These are phyloP conservation scores for Miichthys miiuy DNA, from an alignment of 2,797 vertebrate species.

Conservation along the genomic window DNA sequence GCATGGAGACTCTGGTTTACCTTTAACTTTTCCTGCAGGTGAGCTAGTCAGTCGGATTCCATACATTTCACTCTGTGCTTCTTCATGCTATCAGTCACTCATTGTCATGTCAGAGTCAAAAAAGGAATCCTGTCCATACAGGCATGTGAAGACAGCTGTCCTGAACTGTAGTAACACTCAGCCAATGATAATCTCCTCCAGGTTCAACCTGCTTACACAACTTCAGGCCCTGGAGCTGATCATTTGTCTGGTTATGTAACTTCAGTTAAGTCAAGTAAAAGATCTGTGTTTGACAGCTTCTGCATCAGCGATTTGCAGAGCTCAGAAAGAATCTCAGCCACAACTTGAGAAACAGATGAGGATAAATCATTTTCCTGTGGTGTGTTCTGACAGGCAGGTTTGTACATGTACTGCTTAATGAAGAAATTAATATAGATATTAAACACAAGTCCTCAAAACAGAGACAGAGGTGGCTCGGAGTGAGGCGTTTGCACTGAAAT, in stretches of 20 bases:
- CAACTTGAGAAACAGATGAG: not conserved
- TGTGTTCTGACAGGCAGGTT: not conserved
- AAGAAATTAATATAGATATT: not conserved
- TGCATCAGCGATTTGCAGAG: not conserved
- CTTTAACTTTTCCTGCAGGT: slow-evolving; percentile 48
- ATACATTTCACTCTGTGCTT: slow-evolving; percentile 28
- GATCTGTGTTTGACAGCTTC: slow-evolving; percentile 24
- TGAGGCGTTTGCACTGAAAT: not conserved
- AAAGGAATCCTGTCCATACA: slow-evolving; percentile 35
- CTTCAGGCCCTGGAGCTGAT: slow-evolving; percentile 29
- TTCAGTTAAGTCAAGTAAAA: slow-evolving; percentile 15
- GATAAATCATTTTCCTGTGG: not conserved
- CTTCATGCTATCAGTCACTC: slow-evolving; percentile 14
- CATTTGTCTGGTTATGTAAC: slow-evolving; percentile 43
- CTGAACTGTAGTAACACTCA: slow-evolving; percentile 5
- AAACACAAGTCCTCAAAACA: not conserved
- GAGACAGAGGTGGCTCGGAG: not conserved
- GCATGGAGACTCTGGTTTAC: slow-evolving; percentile 1
- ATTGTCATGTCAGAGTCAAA: slow-evolving; percentile 31
- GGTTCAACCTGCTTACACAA: slow-evolving; percentile 35
- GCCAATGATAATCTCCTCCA: not conserved
- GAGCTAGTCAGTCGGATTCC: slow-evolving; percentile 45
- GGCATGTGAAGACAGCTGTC: slow-evolving; percentile 42
- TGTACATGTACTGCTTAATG: not conserved
- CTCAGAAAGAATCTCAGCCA: not conserved